Evolutionary conservation across 2,113 vertebrate species (phyloP), one percentile per base, ranked within the genome.

Genomic region (Tautogolabrus adspersus): DNA sequence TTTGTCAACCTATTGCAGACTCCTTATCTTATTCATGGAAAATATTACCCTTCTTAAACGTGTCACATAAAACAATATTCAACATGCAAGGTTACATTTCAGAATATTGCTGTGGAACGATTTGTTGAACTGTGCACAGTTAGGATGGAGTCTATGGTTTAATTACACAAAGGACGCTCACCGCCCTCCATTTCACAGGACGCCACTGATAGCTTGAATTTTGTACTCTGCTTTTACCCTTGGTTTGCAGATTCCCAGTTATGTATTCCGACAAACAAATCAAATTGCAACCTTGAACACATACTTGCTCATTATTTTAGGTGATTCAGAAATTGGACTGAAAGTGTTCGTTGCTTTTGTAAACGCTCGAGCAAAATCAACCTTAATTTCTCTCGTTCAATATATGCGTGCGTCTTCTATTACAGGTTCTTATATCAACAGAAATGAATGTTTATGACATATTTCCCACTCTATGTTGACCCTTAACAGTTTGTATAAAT

Each of bases 161-260:
- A 91, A 93, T 94, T 91, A 89, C 83, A 58, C 68, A 11, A 26
- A 55, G 47, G 77, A 55, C 87, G 85, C 88, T 91, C 86, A 87
- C 15, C 81, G 91, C 72, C 89, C 90, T 88, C 85, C 65, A 88
- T 93, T 92, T 87, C 84, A 86, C 83, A 52, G 60, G 69, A 76
- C 77, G 78, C 75, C 81, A 88, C 57, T 68, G 77, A 90, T 81
- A 81, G 72, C 87, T 66, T 64, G 55, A 51, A 83, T 86, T 83
- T 89, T 52, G 75, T 57, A 87, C 68, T 81, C 42, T 70, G 58
- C 42, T 75, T 88, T 82, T 67, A 69, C 52, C 51, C 79, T 83
- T 59, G 68, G 58, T 81, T 72, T 65, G 79, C 60, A 67, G 62
- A 89, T 90, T 88, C 70, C 2, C 61, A 71, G 82, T 76, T 87